Conservation (phyloP, 2,113 vertebrate species). For the Pseudopipra pipra region DNA sequence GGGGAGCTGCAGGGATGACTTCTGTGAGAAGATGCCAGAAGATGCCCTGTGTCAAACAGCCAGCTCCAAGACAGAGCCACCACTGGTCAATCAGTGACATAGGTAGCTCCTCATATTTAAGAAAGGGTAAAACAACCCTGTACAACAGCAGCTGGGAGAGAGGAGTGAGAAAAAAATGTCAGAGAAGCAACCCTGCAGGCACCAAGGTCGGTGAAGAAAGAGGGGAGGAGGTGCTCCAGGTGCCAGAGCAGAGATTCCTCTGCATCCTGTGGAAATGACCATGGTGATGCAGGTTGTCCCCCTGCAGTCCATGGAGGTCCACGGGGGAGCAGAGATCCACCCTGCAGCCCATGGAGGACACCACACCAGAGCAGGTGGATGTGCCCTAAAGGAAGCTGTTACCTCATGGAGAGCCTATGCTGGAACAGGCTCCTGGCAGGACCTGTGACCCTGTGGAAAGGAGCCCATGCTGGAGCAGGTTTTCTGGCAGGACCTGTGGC, state of each 20-base stretch:
- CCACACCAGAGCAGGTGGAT: neutral
- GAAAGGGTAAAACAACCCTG: neutral
- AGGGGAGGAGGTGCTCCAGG: neutral
- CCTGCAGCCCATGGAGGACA: neutral
- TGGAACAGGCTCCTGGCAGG: neutral
- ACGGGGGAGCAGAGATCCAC: neutral
- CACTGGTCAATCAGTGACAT: neutral
- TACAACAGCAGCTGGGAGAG: neutral
- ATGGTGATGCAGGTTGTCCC: neutral
- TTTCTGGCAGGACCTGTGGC: neutral
- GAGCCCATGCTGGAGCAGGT: rapidly evolving
- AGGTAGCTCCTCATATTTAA: neutral
- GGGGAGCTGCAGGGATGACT: neutral
- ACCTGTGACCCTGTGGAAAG: neutral
- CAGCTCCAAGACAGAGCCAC: neutral
- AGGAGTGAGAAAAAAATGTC: neutral
- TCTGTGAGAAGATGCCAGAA: neutral
- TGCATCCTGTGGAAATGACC: neutral
- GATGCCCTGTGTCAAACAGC: neutral
- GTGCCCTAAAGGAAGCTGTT: neutral
- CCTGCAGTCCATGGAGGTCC: neutral
- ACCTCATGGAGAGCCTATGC: too few species aligned
- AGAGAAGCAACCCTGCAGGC: neutral
- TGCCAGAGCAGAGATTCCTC: neutral
- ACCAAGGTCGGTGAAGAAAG: neutral